Evolutionary conservation across 1,140 invertebrate genomes (phyloP).

Genomic region (Mesaphorura yosii): DNA sequence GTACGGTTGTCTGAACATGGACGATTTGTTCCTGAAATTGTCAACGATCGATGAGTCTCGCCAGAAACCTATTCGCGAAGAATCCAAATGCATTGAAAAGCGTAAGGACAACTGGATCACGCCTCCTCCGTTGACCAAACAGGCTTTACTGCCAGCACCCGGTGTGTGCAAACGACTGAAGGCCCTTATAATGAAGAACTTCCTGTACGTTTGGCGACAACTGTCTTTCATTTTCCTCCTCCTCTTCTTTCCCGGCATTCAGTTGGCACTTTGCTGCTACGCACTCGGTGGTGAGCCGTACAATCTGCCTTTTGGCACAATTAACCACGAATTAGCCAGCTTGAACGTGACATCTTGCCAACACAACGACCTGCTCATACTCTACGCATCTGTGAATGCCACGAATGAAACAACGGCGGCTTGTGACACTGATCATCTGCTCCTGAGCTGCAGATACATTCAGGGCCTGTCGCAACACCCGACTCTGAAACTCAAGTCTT

Average conservation of each 20-base stretch:
- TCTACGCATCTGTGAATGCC: too few relatives aligned
- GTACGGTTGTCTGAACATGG: constrained; percentile 38
- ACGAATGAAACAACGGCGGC: too few relatives aligned
- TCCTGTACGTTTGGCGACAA: too few relatives aligned
- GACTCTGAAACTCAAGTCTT: background rate
- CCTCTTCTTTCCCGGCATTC: constrained; percentile 77
- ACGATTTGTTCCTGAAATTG: constrained; percentile 44
- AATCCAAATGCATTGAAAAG: background rate
- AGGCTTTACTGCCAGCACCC: background rate
- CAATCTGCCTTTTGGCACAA: constrained; percentile 67
- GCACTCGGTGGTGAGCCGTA: constrained; percentile 81
- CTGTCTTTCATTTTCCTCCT: too few relatives aligned
- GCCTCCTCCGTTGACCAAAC: background rate
- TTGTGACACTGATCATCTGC: too few relatives aligned
- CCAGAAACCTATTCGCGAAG: too few relatives aligned
- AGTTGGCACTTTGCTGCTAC: constrained; percentile 84
- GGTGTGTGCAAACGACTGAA: background rate
- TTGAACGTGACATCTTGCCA: too few relatives aligned
- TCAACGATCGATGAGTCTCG: constrained; percentile 34
- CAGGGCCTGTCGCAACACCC: background rate
- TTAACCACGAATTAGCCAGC: constrained; percentile 67
- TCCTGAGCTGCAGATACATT: constrained; percentile 2
- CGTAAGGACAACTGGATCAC: background rate
- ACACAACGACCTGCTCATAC: too few relatives aligned
- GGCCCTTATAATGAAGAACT: constrained; percentile 66